phyloP scores from a whole-genome alignment of 2,888 invertebrate species.

The Rotaria socialis region DNA sequence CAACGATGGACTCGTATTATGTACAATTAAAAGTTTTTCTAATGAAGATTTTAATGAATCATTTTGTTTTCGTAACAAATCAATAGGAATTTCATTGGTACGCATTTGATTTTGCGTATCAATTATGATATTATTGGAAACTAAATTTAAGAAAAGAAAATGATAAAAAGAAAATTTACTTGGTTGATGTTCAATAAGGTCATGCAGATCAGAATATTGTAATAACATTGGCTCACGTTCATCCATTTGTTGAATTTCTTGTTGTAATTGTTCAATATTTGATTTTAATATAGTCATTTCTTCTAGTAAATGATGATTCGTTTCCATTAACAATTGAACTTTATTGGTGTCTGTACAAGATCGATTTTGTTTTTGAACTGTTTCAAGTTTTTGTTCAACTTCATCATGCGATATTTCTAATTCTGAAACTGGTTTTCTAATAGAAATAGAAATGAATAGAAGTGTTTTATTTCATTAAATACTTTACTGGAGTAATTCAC shows the following conservation, averaged over 20 bases:
- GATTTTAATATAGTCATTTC: slow-evolving; percentile 48
- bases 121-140: slow-evolving; percentile 53
- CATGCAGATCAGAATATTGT: slow-evolving; percentile 58
- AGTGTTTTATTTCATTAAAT: neutral
- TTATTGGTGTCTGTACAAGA: slow-evolving; percentile 30
- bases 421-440: slow-evolving; percentile 36
- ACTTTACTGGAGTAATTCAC: slow-evolving; percentile 30
- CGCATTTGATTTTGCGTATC: slow-evolving; percentile 59
- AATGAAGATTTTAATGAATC: slow-evolving; percentile 49
- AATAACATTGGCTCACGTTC: slow-evolving; percentile 55
- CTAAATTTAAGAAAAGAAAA: neutral
- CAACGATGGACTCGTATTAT: neutral
- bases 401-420: slow-evolving; percentile 46
- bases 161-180: neutral
- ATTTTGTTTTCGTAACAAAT: slow-evolving; percentile 56
- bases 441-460: neutral
- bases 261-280: slow-evolving; percentile 49
- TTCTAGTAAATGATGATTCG: neutral
- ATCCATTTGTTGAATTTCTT: slow-evolving; percentile 50
- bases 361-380: slow-evolving; percentile 51
- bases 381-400: slow-evolving; percentile 50
- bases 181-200: slow-evolving; percentile 51
- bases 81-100: slow-evolving; percentile 55
- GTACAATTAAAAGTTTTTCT: neutral
- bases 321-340: neutral